Conservation (phyloP, 1,140 invertebrate species). For the Drosophila azteca region DNA sequence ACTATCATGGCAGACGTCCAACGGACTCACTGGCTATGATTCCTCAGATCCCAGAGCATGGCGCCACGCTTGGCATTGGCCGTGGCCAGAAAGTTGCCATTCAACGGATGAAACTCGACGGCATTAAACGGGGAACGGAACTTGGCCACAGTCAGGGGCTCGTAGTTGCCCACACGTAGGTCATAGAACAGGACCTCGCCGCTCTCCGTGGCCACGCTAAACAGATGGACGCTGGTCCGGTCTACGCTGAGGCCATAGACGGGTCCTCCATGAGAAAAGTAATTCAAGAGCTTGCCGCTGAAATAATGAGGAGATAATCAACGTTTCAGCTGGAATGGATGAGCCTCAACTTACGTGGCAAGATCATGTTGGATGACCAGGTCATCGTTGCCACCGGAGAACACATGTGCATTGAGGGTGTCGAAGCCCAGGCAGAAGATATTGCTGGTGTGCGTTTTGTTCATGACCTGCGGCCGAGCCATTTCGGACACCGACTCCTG, state of each 20-base stretch:
- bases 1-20: rapidly evolving
- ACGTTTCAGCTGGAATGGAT: background rate
- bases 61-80: conserved; percentile 95
- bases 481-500: conserved; percentile 89
- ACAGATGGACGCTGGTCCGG: conserved; percentile 91
- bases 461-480: conserved; percentile 89
- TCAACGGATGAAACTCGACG: conserved; percentile 94
- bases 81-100: conserved; percentile 91
- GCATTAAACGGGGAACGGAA: conserved; percentile 92
- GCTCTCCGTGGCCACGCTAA: conserved; percentile 96
- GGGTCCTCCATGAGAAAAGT: conserved; percentile 93
- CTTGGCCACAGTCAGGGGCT: conserved; percentile 86
- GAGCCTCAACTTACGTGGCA: conserved; percentile 86
- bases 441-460: conserved; percentile 94
- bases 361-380: conserved; percentile 95
- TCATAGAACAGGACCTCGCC: conserved; percentile 94
- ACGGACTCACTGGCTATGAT: conserved; percentile 89
- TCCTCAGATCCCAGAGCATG: conserved; percentile 94
- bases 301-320: background rate
- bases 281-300: conserved; percentile 89
- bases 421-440: conserved; percentile 96
- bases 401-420: conserved; percentile 90
- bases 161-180: conserved; percentile 78
- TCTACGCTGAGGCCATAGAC: conserved; percentile 95
- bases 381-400: conserved; percentile 97